phyloP scores from a whole-genome alignment of 2,797 vertebrate genomes.

The Gallinago solitaria region DNA sequence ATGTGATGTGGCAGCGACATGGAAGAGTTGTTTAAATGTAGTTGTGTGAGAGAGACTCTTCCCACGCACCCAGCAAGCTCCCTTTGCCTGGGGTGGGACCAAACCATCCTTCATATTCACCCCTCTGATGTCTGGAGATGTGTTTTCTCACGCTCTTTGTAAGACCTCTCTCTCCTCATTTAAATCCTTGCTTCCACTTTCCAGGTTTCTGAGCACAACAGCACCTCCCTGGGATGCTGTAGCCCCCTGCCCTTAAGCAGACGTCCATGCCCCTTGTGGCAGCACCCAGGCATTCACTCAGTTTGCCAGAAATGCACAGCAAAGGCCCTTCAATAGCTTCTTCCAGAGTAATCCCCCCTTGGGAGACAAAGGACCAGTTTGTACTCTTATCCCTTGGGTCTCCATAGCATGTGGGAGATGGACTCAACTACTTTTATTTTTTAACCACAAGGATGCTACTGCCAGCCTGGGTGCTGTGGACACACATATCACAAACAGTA shows the following conservation, averaged over 20 bases:
- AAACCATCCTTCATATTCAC: neutral
- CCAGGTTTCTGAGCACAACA: neutral
- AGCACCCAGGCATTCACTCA: neutral
- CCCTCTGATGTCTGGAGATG: neutral
- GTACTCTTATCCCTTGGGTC: neutral
- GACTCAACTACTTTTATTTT: neutral
- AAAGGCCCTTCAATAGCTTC: neutral
- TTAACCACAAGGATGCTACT: neutral
- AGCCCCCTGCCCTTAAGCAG: neutral
- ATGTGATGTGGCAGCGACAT: accelerated
- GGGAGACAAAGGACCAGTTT: neutral
- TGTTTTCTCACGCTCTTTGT: neutral
- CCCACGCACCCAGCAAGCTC: neutral
- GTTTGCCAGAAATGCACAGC: neutral
- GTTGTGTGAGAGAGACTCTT: neutral
- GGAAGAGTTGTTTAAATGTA: neutral
- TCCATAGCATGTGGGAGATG: accelerated
- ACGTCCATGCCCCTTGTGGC: neutral
- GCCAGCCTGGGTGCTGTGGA: neutral
- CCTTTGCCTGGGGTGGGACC: neutral
- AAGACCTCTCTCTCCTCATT: neutral
- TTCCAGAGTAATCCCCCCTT: neutral
- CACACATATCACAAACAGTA: neutral
- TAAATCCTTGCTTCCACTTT: neutral
- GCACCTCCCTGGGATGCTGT: neutral